Evolutionary conservation across 2,888 invertebrate species (phyloP).

Genomic region (Xestobium rufovillosum): DNA sequence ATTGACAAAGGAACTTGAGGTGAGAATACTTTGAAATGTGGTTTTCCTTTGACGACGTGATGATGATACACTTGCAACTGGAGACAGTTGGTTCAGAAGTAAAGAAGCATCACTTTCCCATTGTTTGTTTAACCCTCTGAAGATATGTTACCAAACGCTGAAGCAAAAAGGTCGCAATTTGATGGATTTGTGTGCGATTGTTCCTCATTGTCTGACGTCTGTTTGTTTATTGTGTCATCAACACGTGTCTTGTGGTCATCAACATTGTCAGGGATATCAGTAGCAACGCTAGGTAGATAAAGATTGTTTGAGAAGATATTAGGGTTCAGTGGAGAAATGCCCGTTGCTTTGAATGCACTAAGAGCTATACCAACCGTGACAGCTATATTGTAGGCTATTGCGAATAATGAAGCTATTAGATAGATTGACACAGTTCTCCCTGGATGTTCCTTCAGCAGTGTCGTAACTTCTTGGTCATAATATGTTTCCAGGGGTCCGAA

Average conservation of each 20-base stretch:
- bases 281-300: constrained; percentile 13
- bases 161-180: constrained; percentile 2
- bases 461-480: constrained; percentile 14
- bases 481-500: constrained; percentile 12
- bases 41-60: constrained; percentile 3
- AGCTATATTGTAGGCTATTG: constrained; percentile 15
- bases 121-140: too few relatives aligned
- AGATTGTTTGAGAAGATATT: constrained; percentile 17
- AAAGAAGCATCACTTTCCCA: too few relatives aligned
- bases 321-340: constrained; percentile 13
- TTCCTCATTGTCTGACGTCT: constrained; percentile 1
- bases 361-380: constrained; percentile 15
- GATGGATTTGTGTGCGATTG: constrained; percentile 1
- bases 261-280: too few relatives aligned
- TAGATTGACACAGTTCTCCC: constrained; percentile 12
- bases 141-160: constrained; percentile 2
- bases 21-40: constrained; percentile 2
- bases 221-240: too few relatives aligned
- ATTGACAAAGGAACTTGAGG: neutral
- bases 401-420: constrained; percentile 15
- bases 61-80: neutral
- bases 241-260: too few relatives aligned
- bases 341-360: too few relatives aligned
- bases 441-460: constrained; percentile 13
- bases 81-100: constrained; percentile 2